Evolutionary conservation across 2,888 invertebrate species (phyloP), one percentile per base, ranked within the genome.

Genomic region (Holacanthella duospinosa): DNA sequence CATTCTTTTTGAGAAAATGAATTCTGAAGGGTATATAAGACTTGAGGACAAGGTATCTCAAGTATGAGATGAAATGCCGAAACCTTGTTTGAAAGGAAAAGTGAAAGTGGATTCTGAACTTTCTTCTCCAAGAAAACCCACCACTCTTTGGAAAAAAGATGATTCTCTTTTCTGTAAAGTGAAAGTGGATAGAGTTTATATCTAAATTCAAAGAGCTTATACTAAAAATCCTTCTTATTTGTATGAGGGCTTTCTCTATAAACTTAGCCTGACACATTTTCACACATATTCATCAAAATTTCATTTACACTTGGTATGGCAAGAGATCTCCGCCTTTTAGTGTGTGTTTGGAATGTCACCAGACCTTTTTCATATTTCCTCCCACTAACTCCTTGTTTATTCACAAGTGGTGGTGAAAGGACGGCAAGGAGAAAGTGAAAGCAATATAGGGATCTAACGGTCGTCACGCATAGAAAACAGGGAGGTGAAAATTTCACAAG

Each of bases 271-370:
- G 36, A 36, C 36, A 36, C 36, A 36, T 36, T 36, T 36, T 36
- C 36, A 36, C 36, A 36, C 36, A 36, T 36, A 36, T 24, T 55
- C 55, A 55, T 55, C 55, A 55, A 55, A 55, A 55, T 25, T 55
- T 55, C 27, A 55, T 55, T 55, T 55, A 55, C 55, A 25, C 55
- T 25, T 16, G 36, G 36, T 36, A 36, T 36, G 36, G 36, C 16
- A 16, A 36, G 36, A 36, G 36, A 6, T 36, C 16, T 16, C 36
- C 16, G 6, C 36, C 36, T 16, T 36, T 36, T 16, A 6, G 6
- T 36, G 16, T 36, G 36, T 16, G 36, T 36, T 36, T 36, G 36
- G 36, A 36, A 36, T 36, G 36, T 36, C 36, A 16, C 16, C 36
- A 16, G 16, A 16, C 36, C 36, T n/a, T 16, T 36, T 36, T 36